Evolutionary conservation across 2,113 vertebrate species (phyloP).

Genomic region (Leuciscus idus): DNA sequence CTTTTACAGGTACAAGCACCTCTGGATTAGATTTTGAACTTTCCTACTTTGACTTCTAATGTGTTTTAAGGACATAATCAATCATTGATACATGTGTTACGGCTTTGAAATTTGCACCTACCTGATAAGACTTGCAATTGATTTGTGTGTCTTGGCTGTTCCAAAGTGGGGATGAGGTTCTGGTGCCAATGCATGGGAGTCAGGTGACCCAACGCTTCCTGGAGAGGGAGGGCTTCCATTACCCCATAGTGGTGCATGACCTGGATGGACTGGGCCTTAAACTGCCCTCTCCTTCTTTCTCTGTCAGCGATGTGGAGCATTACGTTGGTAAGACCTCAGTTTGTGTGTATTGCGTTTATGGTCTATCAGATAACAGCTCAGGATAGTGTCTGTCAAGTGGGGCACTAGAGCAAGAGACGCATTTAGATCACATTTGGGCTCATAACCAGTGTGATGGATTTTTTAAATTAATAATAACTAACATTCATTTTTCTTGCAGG

Average conservation of each 20-base stretch:
- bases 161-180: constrained; percentile 87
- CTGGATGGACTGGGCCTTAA: constrained; percentile 93
- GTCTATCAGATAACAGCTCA: not conserved
- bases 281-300: constrained; percentile 87
- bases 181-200: constrained; percentile 90
- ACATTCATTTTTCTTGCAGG: too few relatives aligned
- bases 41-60: not conserved
- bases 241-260: constrained; percentile 88
- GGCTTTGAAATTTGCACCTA: not conserved
- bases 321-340: constrained; percentile 89
- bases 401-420: not conserved
- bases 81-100: not conserved
- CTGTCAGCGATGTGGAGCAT: constrained; percentile 91
- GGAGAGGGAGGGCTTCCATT: constrained; percentile 92
- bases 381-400: not conserved
- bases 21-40: not conserved
- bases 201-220: constrained; percentile 89
- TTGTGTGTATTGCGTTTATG: constrained; percentile 5
- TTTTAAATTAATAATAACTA: too few relatives aligned
- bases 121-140: not conserved
- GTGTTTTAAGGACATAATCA: not conserved
- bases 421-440: not conserved
- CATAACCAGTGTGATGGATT: not conserved
- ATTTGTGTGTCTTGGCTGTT: not conserved
- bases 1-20: constrained; percentile 85